phyloP scores from a whole-genome alignment of 2,888 invertebrate species.

The Eucera pruinosa region DNA sequence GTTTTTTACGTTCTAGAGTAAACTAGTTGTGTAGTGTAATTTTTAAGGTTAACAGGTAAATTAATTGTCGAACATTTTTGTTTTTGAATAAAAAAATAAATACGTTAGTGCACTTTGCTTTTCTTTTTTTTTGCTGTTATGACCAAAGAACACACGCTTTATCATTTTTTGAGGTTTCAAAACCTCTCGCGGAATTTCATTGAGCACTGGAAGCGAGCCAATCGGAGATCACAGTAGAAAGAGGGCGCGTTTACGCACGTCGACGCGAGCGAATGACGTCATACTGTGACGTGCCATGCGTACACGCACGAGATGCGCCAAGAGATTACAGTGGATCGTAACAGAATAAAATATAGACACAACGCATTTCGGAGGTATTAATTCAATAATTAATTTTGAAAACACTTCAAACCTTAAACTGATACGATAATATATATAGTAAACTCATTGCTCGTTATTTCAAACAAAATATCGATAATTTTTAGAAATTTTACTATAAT shows the following conservation, averaged over 20 bases:
- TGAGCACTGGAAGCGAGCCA: constrained; percentile 72
- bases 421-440: not conserved
- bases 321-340: constrained; percentile 45
- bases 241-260: constrained; percentile 55
- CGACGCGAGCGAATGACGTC: constrained; percentile 58
- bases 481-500: too few species aligned
- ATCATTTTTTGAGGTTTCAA: not conserved
- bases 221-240: constrained; percentile 67
- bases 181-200: constrained; percentile 40
- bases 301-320: constrained; percentile 37
- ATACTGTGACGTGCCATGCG: constrained; percentile 53
- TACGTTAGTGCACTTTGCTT: not conserved
- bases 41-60: not conserved
- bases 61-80: not conserved
- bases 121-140: not conserved
- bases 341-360: constrained; percentile 55
- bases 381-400: too few species aligned
- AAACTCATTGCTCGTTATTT: too few species aligned
- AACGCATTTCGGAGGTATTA: not conserved
- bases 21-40: not conserved
- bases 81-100: not conserved
- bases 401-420: not conserved
- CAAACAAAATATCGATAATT: too few species aligned
- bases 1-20: not conserved
- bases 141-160: not conserved